A percentile compares a stretch with the other conserved stretches of the same genome.
Evolutionary conservation across 2,888 invertebrate genomes (phyloP).

Genomic region (Mimas tiliae): DNA sequence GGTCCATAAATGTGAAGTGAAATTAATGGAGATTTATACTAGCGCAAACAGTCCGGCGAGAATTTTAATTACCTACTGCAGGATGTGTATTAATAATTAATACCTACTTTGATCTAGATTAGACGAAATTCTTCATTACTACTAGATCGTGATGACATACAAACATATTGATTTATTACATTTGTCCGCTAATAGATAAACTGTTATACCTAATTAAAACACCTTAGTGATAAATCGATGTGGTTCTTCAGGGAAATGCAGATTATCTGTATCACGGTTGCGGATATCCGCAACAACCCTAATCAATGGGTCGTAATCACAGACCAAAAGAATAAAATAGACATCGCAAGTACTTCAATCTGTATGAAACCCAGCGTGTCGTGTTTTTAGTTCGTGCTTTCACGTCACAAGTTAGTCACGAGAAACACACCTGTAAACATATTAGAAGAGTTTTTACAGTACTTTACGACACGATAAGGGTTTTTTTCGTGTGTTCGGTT

Average conservation of each 20-base stretch:
- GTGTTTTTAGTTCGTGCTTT: too few species aligned
- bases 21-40: too few species aligned
- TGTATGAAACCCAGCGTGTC: too few species aligned
- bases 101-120: background rate
- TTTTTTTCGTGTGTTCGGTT: too few species aligned
- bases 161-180: background rate
- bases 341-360: too few species aligned
- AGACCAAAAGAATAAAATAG: too few species aligned
- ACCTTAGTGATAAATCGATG: background rate
- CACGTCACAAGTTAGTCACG: too few species aligned
- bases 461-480: too few species aligned
- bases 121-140: background rate
- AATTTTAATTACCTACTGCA: background rate
- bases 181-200: background rate
- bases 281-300: constrained; percentile 21
- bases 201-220: background rate
- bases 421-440: too few species aligned
- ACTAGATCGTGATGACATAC: background rate
- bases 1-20: too few species aligned
- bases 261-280: background rate
- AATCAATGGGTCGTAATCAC: constrained; percentile 31
- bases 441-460: too few species aligned
- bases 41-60: too few species aligned
- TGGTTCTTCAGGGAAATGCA: background rate
- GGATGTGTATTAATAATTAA: background rate